phyloP scores from a whole-genome alignment of 2,888 invertebrate species.

The Drosophila buzzatii region DNA sequence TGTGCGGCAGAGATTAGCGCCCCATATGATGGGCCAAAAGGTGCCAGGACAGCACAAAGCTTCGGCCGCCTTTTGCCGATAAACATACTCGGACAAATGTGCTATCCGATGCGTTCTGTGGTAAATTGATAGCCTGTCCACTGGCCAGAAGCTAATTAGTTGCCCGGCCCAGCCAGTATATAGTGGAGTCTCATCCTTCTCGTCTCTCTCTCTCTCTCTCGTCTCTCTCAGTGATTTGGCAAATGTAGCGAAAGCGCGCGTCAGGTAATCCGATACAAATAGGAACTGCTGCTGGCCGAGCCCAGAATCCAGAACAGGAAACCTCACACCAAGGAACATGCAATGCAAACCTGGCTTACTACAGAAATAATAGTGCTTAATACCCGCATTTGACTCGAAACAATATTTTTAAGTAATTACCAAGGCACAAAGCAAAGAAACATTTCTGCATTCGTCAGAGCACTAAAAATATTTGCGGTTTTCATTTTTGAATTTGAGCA shows the following conservation, averaged over 20 bases:
- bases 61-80: constrained; percentile 20
- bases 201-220: not conserved
- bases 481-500: constrained; percentile 36
- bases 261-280: constrained; percentile 60
- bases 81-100: constrained; percentile 42
- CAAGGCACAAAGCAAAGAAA: constrained; percentile 55
- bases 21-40: constrained; percentile 57
- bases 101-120: constrained; percentile 71
- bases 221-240: constrained; percentile 42
- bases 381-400: constrained; percentile 44
- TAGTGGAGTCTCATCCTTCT: constrained; percentile 7
- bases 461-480: constrained; percentile 75
- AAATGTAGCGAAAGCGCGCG: constrained; percentile 50
- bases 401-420: constrained; percentile 67
- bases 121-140: constrained; percentile 78
- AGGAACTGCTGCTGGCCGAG: constrained; percentile 56
- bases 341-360: constrained; percentile 33
- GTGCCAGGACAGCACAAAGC: constrained; percentile 40
- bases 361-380: not conserved
- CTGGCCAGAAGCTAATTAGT: constrained; percentile 69
- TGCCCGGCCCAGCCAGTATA: constrained; percentile 41
- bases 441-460: constrained; percentile 34
- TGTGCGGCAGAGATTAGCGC: constrained; percentile 76
- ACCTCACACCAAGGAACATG: constrained; percentile 64
- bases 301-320: constrained; percentile 40